Evolutionary conservation across 1,140 invertebrate genomes (phyloP).

Genomic region (Thaumatotibia leucotreta): DNA sequence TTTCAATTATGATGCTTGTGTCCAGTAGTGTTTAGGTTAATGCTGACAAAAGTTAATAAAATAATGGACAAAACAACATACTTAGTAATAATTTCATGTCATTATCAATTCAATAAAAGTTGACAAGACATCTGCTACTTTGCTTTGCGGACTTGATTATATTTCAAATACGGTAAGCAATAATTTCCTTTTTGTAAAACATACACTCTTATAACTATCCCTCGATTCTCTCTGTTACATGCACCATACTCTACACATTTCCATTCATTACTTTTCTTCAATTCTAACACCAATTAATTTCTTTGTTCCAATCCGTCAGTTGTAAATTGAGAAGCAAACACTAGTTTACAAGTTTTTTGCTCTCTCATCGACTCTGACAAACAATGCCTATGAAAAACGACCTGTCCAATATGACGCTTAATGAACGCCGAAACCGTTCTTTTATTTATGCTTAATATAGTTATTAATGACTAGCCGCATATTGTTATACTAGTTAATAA

Average conservation of each 20-base stretch:
- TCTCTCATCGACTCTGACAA: conserved; percentile 40
- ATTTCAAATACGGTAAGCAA: no score
- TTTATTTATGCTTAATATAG: conserved; percentile 21
- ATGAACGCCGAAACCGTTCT: conserved; percentile 55
- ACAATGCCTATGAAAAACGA: conserved; percentile 66
- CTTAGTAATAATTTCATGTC: no score
- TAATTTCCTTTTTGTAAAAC: no score
- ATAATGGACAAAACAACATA: no score
- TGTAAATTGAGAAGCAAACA: conserved; percentile 73
- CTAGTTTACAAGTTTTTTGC: conserved; percentile 42
- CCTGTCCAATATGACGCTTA: conserved; percentile 56
- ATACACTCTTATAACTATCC: not conserved
- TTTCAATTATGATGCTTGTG: no score
- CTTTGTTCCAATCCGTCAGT: conserved; percentile 72
- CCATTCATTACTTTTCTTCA: conserved; percentile 63
- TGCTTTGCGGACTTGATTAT: no score
- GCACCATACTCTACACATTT: conserved; percentile 33
- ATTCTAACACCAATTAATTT: conserved; percentile 72
- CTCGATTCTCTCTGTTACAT: conserved; percentile 19
- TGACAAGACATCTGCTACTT: no score
- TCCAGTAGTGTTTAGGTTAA: no score
- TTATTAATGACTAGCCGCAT: conserved; percentile 6
- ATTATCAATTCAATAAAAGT: no score
- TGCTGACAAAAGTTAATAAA: no score
- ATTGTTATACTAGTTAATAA: conserved; percentile 6